Evolutionary conservation across 2,113 vertebrate species (phyloP), one percentile per base, ranked within the genome.

Genomic region (Scomber scombrus): DNA sequence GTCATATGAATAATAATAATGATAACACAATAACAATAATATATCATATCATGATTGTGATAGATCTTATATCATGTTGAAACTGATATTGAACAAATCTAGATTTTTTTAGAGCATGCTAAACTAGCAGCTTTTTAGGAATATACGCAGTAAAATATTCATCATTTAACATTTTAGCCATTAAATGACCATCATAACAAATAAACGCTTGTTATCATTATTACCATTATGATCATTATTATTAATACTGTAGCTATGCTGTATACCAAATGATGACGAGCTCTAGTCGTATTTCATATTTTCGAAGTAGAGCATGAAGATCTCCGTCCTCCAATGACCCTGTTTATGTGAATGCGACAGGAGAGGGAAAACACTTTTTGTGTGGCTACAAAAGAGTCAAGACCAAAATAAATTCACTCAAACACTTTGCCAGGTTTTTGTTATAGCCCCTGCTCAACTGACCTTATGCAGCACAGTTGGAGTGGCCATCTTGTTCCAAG

Each of bases 371-470:
- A 86, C 75, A 85, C 66, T 40, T 40, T 61, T 69, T 85, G 66
- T 75, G 84, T 90, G 88, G 89, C 92, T 94, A 91, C 81, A 93
- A 91, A 91, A 91, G 91, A 85, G 83, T 82, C 54, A 69, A 87
- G 85, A 90, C 64, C 85, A 89, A 91, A 93, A 91, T 82, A 92
- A 90, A 90, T 85, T 82, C 73, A 87, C 75, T 86, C 80, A 85
- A 85, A 88, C 78, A 71, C 70, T 71, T 76, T 81, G 77, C 70
- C 84, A 58, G 66, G 55, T 69, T 78, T 64, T 57, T 57, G 47
- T 76, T 62, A 76, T 18, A 70, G 71, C 72, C 73, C 34, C n/a
- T 12, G 50, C 72, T 62, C 63, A 56, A 78, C 3, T 61, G 74
- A 82, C 90, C 82, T 70, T 56, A 46, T 26, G 70, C 70, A 64